phyloP scores from a whole-genome alignment of 2,797 vertebrate species.

The Chloroceryle amazona region DNA sequence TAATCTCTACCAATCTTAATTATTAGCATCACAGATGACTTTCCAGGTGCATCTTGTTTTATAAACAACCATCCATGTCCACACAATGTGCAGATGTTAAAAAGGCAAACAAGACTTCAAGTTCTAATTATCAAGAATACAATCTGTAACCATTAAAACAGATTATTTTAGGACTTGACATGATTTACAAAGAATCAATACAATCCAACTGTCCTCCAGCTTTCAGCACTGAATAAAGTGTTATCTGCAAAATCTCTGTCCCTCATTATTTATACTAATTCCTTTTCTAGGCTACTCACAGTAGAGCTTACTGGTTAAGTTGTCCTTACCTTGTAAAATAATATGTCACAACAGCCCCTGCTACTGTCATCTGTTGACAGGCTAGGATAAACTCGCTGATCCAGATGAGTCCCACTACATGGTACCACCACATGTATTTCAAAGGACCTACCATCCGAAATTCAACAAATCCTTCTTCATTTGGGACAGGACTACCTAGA shows the following conservation, averaged over 20 bases:
- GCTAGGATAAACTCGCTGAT: slow-evolving; percentile 97
- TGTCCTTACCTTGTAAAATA: slow-evolving; percentile 93
- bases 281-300: neutral
- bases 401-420: slow-evolving; percentile 94
- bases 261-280: neutral
- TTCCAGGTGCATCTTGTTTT: neutral
- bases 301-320: neutral
- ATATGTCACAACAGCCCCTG: slow-evolving; percentile 96
- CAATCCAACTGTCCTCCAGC: neutral
- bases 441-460: slow-evolving; percentile 89
- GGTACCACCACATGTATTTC: slow-evolving; percentile 97
- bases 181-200: neutral
- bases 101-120: neutral
- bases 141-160: neutral
- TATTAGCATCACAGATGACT: neutral
- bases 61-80: neutral
- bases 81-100: neutral
- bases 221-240: neutral
- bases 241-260: neutral
- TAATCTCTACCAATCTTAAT: neutral
- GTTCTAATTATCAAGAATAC: neutral
- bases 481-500: slow-evolving; percentile 89
- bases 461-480: slow-evolving; percentile 91
- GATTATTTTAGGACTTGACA: neutral
- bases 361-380: slow-evolving; percentile 98